phyloP scores from a whole-genome alignment of 2,113 vertebrate genomes.

The Spheniscus mendiculus region DNA sequence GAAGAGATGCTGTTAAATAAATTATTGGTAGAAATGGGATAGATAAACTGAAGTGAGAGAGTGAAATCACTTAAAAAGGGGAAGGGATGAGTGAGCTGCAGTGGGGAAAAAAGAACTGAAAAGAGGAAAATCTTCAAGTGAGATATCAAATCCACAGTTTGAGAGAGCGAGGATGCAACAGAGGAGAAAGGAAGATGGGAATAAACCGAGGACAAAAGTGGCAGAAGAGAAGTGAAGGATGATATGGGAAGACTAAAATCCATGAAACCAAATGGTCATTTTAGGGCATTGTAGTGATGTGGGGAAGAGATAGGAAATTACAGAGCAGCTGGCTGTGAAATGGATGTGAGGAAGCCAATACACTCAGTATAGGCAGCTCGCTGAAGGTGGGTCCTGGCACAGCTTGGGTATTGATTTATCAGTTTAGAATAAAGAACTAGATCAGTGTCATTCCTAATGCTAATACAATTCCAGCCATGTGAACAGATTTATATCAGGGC shows the following conservation, averaged over 20 bases:
- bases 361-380: not conserved
- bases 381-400: not conserved
- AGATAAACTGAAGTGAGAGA: not conserved
- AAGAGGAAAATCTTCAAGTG: not conserved
- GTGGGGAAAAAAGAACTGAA: not conserved
- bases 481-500: not conserved
- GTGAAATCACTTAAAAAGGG: not conserved
- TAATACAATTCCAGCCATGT: not conserved
- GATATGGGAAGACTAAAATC: not conserved
- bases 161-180: not conserved
- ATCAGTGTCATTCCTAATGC: not conserved
- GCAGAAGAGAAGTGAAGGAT: not conserved
- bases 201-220: not conserved
- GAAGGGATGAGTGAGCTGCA: not conserved
- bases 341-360: not conserved
- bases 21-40: not conserved
- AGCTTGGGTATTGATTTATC: not conserved
- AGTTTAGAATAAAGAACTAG: not conserved
- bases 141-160: not conserved
- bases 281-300: not conserved
- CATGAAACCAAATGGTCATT: not conserved
- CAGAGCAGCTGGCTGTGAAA: not conserved
- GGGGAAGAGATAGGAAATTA: not conserved
- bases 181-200: not conserved
- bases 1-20: not conserved